Evolutionary conservation across 2,888 invertebrate species (phyloP), one percentile per base, ranked within the genome.

Genomic region (Papilio gigon): DNA sequence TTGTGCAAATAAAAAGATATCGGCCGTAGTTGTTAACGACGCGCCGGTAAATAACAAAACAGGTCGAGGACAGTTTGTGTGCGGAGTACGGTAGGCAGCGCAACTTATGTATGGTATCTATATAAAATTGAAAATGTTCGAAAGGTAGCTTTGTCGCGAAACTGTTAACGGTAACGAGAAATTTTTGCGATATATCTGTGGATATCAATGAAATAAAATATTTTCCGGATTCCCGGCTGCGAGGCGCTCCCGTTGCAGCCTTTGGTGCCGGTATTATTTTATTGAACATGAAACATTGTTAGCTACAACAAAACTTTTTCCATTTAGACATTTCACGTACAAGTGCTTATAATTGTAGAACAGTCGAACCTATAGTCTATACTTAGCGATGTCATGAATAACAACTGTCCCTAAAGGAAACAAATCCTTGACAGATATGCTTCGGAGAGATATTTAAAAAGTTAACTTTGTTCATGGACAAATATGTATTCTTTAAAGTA

Each of bases 1-100:
- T 69, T 67, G 62, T 58, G 72, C 76, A 77, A 80, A 78, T 77
- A 79, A 78, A 79, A 77, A 75, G 75, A 74, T 78, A 75, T 78
- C 75, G 74, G 68, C 75, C 69, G 73, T 71, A 72, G 68, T 71
- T 70, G 71, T 68, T 77, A 77, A 75, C 74, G 71, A 75, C 69
- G 71, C 67, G 71, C 50, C 65, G 35, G 62, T 71, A 72, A 76
- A 77, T 74, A 75, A 74, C 73, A 74, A 74, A 73, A 65, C 68
- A 66, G 71, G 72, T 68, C 67, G 67, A 68, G 62, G 67, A 35
- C 56, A 42, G 63, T 56, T 42, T 56, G 59, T 30, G 35, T 47
- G 50, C 37, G 27, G 27, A 30, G 22, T 50, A 42, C 53, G 30
- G 5, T 25, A 20, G 59, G 12, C 12, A 9, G 33, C 12, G 25